Percentiles rank a stretch among this genome's conserved stretches.
phyloP scores from a whole-genome alignment of 2,888 invertebrate genomes.

The Pseudoips prasinana region DNA sequence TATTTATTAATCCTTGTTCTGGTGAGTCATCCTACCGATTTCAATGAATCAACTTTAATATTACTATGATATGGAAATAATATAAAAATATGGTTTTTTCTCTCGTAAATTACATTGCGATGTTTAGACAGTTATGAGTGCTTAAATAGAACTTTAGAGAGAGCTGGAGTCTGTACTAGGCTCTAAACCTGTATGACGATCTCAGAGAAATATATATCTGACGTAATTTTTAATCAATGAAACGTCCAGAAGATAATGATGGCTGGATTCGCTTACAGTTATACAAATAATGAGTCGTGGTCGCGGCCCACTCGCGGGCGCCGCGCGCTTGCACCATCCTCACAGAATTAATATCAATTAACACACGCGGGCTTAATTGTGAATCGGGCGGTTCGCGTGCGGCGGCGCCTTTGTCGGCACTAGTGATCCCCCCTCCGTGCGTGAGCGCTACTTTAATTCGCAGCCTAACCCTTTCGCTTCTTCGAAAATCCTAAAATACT shows the following conservation, averaged over 20 bases:
- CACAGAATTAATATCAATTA: constrained; percentile 79
- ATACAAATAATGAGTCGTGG: constrained; percentile 18
- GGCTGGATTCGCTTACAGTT: constrained; percentile 18
- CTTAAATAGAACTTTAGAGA: too few relatives aligned
- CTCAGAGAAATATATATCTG: constrained; percentile 6
- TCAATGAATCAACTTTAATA: too few relatives aligned
- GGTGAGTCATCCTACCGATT: too few relatives aligned
- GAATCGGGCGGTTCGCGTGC: constrained; percentile 78
- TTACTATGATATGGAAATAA: too few relatives aligned
- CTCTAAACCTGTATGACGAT: too few relatives aligned
- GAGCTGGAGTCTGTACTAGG: too few relatives aligned
- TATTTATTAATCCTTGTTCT: too few relatives aligned
- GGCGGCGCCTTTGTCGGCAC: constrained; percentile 76
- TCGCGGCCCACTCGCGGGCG: constrained; percentile 15
- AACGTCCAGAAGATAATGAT: constrained; percentile 19
- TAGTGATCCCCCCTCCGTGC: constrained; percentile 48
- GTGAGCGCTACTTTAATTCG: constrained; percentile 60
- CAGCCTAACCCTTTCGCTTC: constrained; percentile 61
- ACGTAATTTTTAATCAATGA: constrained; percentile 25
- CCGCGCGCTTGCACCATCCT: constrained; percentile 57
- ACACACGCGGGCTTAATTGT: constrained; percentile 80
- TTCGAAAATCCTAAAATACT: constrained; percentile 79
- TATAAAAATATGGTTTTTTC: too few relatives aligned
- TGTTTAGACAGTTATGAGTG: too few relatives aligned
- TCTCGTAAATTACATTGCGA: too few relatives aligned